Evolutionary conservation across 2,113 vertebrate species (phyloP).

Genomic region (Gorilla gorilla): DNA sequence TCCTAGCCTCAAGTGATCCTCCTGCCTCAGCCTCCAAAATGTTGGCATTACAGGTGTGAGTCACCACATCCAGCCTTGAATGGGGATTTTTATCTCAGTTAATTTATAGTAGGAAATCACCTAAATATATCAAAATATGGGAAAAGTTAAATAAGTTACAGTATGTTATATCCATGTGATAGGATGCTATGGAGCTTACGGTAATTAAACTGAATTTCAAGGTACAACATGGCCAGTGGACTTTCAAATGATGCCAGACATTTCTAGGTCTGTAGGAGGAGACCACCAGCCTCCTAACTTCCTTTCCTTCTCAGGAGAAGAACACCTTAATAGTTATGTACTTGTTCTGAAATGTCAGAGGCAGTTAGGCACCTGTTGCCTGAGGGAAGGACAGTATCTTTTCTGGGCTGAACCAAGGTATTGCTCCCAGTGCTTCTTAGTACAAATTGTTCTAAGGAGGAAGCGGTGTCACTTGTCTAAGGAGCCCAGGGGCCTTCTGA

Average conservation of each 20-base stretch:
- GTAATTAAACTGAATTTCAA: background rate
- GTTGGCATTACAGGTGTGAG: too few relatives aligned
- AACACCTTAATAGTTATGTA: too few relatives aligned
- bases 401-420: background rate
- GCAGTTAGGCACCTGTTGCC: background rate
- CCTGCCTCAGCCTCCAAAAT: too few relatives aligned
- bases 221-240: rapidly evolving
- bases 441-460: background rate
- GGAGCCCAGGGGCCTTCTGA: background rate
- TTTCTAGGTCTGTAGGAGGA: background rate
- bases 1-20: too few relatives aligned
- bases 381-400: background rate
- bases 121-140: background rate
- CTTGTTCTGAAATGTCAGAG: background rate
- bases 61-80: background rate
- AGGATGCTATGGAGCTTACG: background rate
- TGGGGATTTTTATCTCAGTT: background rate
- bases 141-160: background rate
- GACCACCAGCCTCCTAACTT: background rate
- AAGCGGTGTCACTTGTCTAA: background rate
- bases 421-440: background rate
- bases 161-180: background rate
- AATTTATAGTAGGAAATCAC: background rate
- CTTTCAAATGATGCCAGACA: background rate
- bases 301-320: background rate